Evolutionary conservation across 2,797 vertebrate species (phyloP).

Genomic region (Alectoris magna): DNA sequence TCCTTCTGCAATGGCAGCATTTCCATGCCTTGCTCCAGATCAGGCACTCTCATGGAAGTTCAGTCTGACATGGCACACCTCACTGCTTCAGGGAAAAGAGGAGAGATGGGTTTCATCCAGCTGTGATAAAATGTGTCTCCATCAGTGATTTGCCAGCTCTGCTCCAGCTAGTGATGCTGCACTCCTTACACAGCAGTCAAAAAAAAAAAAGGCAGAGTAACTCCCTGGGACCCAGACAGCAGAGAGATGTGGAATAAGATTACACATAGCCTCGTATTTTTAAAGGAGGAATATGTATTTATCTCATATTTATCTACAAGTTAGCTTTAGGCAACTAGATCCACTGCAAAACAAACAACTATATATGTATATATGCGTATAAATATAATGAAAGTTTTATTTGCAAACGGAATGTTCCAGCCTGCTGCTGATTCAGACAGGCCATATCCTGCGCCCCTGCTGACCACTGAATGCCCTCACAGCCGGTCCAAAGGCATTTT

Average conservation of each 20-base stretch:
- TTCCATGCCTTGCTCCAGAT: neutral
- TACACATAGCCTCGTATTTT: fast-evolving
- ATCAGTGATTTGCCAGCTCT: neutral
- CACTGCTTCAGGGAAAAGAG: neutral
- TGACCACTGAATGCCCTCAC: neutral
- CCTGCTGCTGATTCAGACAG: neutral
- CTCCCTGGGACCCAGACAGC: neutral
- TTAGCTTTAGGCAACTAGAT: neutral
- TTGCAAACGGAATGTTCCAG: neutral
- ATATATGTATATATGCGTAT: neutral
- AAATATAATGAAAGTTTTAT: neutral
- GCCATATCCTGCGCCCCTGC: neutral
- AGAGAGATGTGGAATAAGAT: neutral
- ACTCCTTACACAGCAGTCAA: neutral
- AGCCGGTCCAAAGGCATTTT: neutral
- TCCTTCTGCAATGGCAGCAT: no score
- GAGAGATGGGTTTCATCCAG: neutral
- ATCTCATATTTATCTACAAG: neutral
- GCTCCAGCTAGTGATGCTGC: neutral
- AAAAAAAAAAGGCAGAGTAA: neutral
- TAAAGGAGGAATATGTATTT: neutral
- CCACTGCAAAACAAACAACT: neutral
- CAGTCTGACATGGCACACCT: neutral
- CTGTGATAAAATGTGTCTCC: neutral
- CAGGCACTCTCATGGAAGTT: neutral